Evolutionary conservation across 2,888 invertebrate species (phyloP).

Genomic region (Drosophila suboccidentalis): DNA sequence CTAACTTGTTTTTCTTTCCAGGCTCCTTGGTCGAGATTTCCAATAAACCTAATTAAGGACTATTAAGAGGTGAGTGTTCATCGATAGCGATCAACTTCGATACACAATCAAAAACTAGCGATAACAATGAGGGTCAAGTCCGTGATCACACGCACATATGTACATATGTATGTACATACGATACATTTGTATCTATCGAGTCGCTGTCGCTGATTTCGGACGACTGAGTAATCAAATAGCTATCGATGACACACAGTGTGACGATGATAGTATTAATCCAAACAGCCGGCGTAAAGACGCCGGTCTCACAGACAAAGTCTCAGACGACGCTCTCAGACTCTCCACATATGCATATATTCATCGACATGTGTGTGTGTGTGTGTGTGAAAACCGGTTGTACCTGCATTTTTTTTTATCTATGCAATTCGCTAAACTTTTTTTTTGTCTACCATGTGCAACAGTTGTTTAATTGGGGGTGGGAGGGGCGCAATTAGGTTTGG

Average conservation of each 20-base stretch:
- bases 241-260: conserved; percentile 30
- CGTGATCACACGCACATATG: background rate
- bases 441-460: background rate
- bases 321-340: conserved; percentile 15
- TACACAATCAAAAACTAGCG: background rate
- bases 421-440: conserved; percentile 5
- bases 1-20: conserved; percentile 36
- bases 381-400: conserved; percentile 9
- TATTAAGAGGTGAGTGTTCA: conserved; percentile 70
- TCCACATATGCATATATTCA: conserved; percentile 2
- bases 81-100: background rate
- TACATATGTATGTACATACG: background rate
- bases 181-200: background rate
- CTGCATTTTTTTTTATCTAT: conserved; percentile 12
- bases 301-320: conserved; percentile 27
- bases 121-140: conserved; percentile 10
- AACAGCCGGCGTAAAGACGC: conserved; percentile 31
- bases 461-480: background rate
- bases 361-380: background rate
- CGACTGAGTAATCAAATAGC: conserved; percentile 33
- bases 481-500: background rate
- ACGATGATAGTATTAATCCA: conserved; percentile 13
- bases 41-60: conserved; percentile 68
- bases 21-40: conserved; percentile 55
- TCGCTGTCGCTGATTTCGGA: conserved; percentile 14